These are phyloP conservation scores for Drosophila rhopaloa DNA, from an alignment of 1,140 invertebrate genomes.

Conservation along the genomic window DNA sequence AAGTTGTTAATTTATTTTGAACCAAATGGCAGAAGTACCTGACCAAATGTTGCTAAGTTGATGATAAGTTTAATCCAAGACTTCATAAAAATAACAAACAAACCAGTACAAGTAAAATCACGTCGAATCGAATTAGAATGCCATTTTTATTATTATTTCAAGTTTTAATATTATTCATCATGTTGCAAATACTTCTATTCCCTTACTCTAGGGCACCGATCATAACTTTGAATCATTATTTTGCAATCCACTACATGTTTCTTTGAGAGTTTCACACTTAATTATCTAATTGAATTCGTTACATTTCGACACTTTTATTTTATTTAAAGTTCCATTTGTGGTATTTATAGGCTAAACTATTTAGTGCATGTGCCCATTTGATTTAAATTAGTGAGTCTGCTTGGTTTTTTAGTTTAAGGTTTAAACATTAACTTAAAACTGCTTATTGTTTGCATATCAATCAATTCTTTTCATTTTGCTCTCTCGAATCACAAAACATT, in stretches of 20 bases:
- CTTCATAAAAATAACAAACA: too few species aligned
- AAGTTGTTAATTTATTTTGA: too few species aligned
- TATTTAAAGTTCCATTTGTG: constrained; percentile 29
- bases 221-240: neutral
- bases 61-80: too few species aligned
- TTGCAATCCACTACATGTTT: constrained; percentile 17
- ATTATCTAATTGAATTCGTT: constrained; percentile 41
- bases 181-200: constrained; percentile 54
- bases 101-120: neutral
- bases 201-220: constrained; percentile 27
- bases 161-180: constrained; percentile 29
- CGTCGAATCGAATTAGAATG: constrained; percentile 43
- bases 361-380: constrained; percentile 71
- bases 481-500: constrained; percentile 74
- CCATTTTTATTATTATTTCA: constrained; percentile 47
- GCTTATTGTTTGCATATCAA: constrained; percentile 59
- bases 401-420: constrained; percentile 19
- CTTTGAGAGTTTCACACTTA: constrained; percentile 48
- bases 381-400: constrained; percentile 68
- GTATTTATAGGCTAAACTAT: constrained; percentile 71
- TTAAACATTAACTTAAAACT: constrained; percentile 78
- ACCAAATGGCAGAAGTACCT: too few species aligned
- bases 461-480: constrained; percentile 45
- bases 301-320: constrained; percentile 55
- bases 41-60: too few species aligned